Evolutionary conservation across 2,797 vertebrate genomes (phyloP), one percentile per base, ranked within the genome.

Genomic region (Otus scops): DNA sequence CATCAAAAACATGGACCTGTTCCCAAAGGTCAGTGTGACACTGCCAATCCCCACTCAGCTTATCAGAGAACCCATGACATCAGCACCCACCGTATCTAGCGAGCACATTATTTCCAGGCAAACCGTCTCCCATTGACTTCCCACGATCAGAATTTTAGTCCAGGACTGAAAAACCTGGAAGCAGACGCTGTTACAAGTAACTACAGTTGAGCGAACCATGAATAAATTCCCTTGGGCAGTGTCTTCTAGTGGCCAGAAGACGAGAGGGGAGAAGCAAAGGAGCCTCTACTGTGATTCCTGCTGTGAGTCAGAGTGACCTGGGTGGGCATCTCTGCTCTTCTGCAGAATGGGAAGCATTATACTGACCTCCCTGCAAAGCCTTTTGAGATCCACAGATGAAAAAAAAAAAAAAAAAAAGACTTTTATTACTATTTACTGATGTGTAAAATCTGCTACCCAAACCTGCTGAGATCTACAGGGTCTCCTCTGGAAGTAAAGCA

Each of bases 61-160:
- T 67, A 70, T 15, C 43, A 83, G 36, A 64, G 23, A 30, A 45
- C 24, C 13, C 45, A 13, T 0, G 1, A 12, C 48, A 79, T 59
- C 24, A 61, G 54, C 39, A 75, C 34, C 19, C 28, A 2, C 45
- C 48, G 16, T n/a, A 48, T 34, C 32, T 22, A 60, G 32, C 0
- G 4, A 68, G 23, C 10, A 14, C 4, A 4, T 63, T 56, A 70
- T 39, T 73, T 70, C 47, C 43, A 87, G 21, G 19, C 19, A 74
- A 77, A 89, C 41, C 5, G 11, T 15, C 28, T 56, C 57, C 57
- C 18, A 13, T 0, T 53, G 53, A 88, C 24, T 54, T 88, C 8
- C 15, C 11, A 6, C 2, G 0, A 7, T 8, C 5, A 10, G 28
- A 75, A 61, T 32, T 84, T 56, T 0, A 0, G 27, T 47, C 54